Base-by-base conservation (phyloP, 1,140 invertebrate genomes). In the Parasteatoda tepidariorum region DNA sequence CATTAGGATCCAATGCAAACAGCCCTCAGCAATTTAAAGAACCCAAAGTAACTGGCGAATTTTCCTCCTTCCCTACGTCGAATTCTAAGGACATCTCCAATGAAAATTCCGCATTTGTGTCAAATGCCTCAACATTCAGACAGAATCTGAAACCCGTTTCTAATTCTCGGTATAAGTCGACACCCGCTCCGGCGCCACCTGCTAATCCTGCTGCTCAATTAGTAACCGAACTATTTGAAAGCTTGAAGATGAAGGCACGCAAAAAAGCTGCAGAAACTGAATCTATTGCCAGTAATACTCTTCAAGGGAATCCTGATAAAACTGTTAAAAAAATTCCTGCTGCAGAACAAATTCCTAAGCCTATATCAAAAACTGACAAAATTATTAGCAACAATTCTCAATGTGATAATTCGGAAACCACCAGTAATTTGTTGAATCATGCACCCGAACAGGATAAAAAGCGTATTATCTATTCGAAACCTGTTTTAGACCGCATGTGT, bases 391-490 rank as follows among this genome's bases (percentile, higher is more conserved):
- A 83, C 54, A 73, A 55, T 66, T 11, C 48, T 55, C 59, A 88
- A 71, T 89, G 88, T 26, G 89, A 89, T 76, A 82, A 30, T 28
- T 7, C 30, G n/a, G 67, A 82, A 57, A 30, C 66, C 33, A 73
- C 89, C 34, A 87, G 85, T n/a, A 79, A 86, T 54, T n/a, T n/a
- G n/a, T 76, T 26, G 13, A 86, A 84, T 67, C 78, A 82, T 71
- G 67, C 71, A n/a, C 55, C 70, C 7, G 84, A 83, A 67, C 75
- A 48, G 3, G 83, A 84, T 34, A 74, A 82, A 59, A 84, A 85
- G 22, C 55, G 76, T 30, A 85, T 70, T 41, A 76, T 74, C 24
- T 82, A 85, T 68, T 85, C 84, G 2, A 82, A 76, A 38, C 78
- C 84, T n/a, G 82, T 83, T 15, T 54, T 83, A 55, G 81, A 83